These are phyloP conservation scores for Passerina amoena DNA, from an alignment of 2,113 vertebrate genomes.

Conservation along the genomic window DNA sequence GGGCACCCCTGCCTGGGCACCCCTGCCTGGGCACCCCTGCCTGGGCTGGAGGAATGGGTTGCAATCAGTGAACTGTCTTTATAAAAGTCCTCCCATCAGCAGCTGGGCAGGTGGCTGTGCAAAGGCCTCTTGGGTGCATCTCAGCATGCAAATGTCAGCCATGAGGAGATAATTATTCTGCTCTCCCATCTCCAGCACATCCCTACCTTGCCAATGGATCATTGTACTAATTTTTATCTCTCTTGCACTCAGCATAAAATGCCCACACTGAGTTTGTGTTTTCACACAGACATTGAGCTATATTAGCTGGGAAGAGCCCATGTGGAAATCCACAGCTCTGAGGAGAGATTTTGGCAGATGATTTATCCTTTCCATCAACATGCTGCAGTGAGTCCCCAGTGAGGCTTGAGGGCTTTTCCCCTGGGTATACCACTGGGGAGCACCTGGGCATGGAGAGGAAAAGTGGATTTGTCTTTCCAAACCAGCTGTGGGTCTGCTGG, in stretches of 20 bases:
- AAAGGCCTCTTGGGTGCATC: neutral
- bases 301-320: neutral
- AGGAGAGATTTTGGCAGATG: neutral
- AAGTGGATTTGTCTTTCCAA: too few relatives aligned
- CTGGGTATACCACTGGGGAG: neutral
- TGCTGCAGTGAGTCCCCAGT: rapidly evolving
- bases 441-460: neutral
- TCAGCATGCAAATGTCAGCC: neutral
- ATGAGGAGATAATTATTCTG: neutral
- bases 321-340: neutral
- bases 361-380: neutral
- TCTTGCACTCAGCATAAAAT: neutral
- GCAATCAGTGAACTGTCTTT: neutral
- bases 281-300: neutral
- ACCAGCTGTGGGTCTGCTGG: too few relatives aligned
- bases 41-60: neutral
- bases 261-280: rapidly evolving
- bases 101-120: neutral
- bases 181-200: neutral
- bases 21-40: neutral
- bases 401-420: neutral
- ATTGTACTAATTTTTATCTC: neutral
- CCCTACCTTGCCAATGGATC: neutral
- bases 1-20: too few relatives aligned
- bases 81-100: neutral